These are phyloP conservation scores for Congeria kusceri DNA, from an alignment of 2,888 invertebrate species.

Conservation along the genomic window DNA sequence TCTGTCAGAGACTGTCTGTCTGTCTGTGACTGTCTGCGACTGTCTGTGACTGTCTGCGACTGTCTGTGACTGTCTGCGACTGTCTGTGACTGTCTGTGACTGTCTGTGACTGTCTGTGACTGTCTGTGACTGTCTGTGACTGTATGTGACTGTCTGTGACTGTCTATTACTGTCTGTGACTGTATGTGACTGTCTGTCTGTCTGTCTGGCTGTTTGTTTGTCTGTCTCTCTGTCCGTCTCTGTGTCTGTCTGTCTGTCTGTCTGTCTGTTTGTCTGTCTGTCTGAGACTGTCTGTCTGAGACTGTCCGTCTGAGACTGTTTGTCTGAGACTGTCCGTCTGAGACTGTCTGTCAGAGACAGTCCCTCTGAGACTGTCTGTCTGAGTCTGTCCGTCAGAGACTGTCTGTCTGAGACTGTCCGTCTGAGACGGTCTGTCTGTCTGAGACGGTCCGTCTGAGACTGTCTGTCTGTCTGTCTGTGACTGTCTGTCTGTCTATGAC, in stretches of 20 bases:
- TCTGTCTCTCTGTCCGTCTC: conserved; percentile 23
- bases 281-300: no score
- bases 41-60: no score
- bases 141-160: no score
- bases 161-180: no score
- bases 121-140: no score
- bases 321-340: conserved; percentile 18
- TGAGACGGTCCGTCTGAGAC: not conserved
- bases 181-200: not conserved
- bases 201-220: conserved; percentile 21
- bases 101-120: no score
- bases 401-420: conserved; percentile 25
- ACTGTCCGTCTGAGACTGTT: no score
- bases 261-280: no score
- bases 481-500: not conserved
- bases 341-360: conserved; percentile 17
- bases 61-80: no score
- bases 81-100: no score
- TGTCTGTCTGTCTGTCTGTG: conserved; percentile 2
- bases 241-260: conserved; percentile 4
- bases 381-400: conserved; percentile 19
- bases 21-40: not conserved
- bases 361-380: not conserved
- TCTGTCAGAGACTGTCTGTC: conserved; percentile 2
- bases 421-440: conserved; percentile 21